These are phyloP conservation scores for Liolophura sinensis DNA, from an alignment of 1,140 invertebrate species.

Conservation along the genomic window DNA sequence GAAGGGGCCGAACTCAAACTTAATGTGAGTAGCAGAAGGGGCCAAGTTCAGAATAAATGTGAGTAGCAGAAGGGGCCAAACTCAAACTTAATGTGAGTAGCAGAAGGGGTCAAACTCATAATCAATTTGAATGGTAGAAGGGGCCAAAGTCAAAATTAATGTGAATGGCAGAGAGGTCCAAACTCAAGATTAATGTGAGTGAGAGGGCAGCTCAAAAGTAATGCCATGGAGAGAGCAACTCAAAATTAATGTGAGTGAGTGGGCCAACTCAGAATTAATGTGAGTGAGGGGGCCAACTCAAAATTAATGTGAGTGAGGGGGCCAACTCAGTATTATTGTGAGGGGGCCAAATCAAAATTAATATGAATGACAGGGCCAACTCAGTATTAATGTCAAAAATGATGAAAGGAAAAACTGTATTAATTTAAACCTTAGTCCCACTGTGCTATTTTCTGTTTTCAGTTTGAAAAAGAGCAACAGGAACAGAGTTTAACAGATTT, in stretches of 20 bases:
- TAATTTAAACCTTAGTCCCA: background rate
- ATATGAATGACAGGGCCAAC: no score
- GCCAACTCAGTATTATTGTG: no score
- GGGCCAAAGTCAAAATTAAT: background rate
- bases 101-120: background rate
- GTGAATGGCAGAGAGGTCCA: background rate
- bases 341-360: background rate
- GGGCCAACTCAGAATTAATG: background rate
- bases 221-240: no score
- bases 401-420: no score
- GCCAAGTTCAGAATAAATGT: background rate
- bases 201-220: no score
- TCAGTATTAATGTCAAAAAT: no score
- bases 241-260: constrained; percentile 4
- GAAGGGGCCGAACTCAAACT: background rate
- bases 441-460: constrained; percentile 3
- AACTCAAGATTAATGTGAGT: background rate
- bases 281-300: background rate
- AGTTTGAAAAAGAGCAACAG: constrained; percentile 46
- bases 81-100: background rate
- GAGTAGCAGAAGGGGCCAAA: background rate
- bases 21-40: background rate
- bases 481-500: constrained; percentile 44
- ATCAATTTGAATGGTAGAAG: background rate
- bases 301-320: background rate